Percentiles rank a stretch among this genome's conserved stretches.
Evolutionary conservation across 92 coral and sea anemone species (phyloP).

Genomic region (Palythoa grandiflora): DNA sequence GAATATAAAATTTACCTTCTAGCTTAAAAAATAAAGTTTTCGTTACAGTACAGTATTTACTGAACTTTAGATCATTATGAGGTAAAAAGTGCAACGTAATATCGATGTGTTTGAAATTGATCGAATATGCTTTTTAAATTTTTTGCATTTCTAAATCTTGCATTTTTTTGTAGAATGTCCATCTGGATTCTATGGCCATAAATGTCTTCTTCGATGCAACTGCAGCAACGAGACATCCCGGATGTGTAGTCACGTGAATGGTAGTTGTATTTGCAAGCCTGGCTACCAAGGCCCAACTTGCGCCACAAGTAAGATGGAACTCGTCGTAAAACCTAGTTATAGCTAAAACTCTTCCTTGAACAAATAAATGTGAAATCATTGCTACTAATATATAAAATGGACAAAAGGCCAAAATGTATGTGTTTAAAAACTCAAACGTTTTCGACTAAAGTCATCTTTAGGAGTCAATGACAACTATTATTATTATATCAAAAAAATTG

Average conservation of each 20-base stretch:
- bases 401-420: no score
- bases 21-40: no score
- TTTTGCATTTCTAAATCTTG: neutral
- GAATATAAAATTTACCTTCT: no score
- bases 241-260: constrained; percentile 26
- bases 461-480: neutral
- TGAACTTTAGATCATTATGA: no score
- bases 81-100: no score
- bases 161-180: constrained; percentile 7
- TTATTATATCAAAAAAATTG: no score
- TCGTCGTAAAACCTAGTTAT: neutral
- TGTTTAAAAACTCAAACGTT: no score
- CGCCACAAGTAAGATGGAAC: constrained; percentile 6
- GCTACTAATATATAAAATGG: no score
- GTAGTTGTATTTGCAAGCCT: constrained; percentile 27
- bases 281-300: constrained; percentile 23
- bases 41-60: no score
- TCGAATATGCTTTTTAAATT: no score
- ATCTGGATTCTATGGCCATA: constrained; percentile 5
- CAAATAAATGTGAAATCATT: neutral
- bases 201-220: constrained; percentile 3
- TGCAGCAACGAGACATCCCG: constrained; percentile 13
- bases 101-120: no score
- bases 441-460: no score
- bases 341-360: neutral